Percentiles rank a stretch among this genome's conserved stretches.
Conservation (phyloP, 1,140 invertebrate genomes). For the Cydia fagiglandana region DNA sequence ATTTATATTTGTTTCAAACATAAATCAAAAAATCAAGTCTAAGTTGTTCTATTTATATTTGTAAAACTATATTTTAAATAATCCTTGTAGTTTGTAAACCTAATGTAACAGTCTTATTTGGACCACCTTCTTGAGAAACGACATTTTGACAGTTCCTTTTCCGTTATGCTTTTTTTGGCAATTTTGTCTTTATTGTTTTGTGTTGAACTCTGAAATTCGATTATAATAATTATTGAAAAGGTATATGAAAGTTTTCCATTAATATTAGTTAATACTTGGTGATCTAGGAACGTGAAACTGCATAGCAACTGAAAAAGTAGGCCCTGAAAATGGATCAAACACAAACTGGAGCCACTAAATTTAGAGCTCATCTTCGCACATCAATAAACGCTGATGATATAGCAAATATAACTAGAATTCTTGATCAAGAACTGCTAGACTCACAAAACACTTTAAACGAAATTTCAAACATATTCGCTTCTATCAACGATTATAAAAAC, state of each 20-base stretch:
- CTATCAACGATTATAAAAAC: conserved; percentile 37
- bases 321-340: conserved; percentile 9
- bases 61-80: too few relatives aligned
- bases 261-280: not conserved
- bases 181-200: not conserved
- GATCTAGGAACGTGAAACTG: not conserved
- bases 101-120: not conserved
- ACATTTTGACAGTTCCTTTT: not conserved
- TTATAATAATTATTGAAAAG: too few relatives aligned
- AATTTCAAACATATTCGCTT: conserved; percentile 58
- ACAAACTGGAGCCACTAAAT: not conserved
- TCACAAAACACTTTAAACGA: conserved; percentile 64
- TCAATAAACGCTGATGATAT: conserved; percentile 55
- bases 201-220: not conserved
- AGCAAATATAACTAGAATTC: conserved; percentile 61
- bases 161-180: not conserved
- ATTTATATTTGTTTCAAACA: not conserved
- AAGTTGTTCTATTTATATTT: too few relatives aligned
- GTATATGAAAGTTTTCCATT: not conserved
- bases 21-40: too few relatives aligned
- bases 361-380: conserved; percentile 11
- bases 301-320: not conserved
- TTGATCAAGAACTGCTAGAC: conserved; percentile 62
- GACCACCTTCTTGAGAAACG: not conserved
- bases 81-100: too few relatives aligned